Base-by-base conservation (phyloP, 1,140 invertebrate genomes). In the Microplitis mediator region DNA sequence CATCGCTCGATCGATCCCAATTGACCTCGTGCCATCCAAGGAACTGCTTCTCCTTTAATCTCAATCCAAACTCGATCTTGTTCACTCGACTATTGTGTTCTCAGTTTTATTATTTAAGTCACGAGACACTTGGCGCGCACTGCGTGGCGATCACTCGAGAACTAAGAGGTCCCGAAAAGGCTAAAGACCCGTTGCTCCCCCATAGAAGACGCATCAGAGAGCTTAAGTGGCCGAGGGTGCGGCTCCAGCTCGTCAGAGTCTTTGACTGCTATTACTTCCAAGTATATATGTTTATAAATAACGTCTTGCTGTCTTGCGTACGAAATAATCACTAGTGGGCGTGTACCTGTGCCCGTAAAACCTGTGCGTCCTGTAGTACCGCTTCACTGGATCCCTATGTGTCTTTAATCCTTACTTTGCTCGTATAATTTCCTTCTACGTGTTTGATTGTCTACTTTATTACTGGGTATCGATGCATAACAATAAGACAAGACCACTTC, bases 221-320 rank as follows among this genome's bases (percentile, higher is more conserved):
- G 23, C 31, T 72, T 66, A 70, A 74, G 72, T 73, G 72, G 50
- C 16, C 13, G 65, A 70, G 73, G 72, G 72, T 70, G 72, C 63
- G 63, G 62, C 69, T 13, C 39, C 31, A n/a, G 39, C 39, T 72
- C 16, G 14, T 52, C 64, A 61, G 11, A 9, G 39, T 50, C 32
- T 36, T 54, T 54, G 52, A 54, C 52, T 54, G 52, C 52, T 39
- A 63, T 39, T 63, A 36, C 3, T 9, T 11, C 6, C 8, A 9
- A 11, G 5, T 45, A 45, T 45, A 45, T 45, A 45, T 45, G 39
- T 45, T 45, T 45, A 45, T 45, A 45, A 45, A 45, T 11, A 45
- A 45, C 39, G 39, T 45, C 62, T 63, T 65, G 63, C 16, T 39
- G 13, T 64, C 56, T 60, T 60, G 23, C 35, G 51, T 4, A 50